Base-by-base conservation (phyloP, 1,140 invertebrate species). In the Trichogramma pretiosum region DNA sequence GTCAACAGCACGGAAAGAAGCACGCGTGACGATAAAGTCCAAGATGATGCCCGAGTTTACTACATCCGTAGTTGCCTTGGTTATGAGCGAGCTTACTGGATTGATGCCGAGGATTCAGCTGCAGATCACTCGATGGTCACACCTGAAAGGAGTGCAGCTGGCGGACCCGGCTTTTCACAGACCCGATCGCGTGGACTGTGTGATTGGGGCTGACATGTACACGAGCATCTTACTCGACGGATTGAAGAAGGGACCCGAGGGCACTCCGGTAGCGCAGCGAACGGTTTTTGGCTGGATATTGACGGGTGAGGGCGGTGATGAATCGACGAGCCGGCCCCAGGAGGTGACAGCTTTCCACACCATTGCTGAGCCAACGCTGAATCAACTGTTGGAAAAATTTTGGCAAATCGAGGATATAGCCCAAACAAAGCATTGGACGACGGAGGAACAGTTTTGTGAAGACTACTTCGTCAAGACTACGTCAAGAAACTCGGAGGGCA, bases 281-380 rank as follows among this genome's bases (percentile, higher is more conserved):
- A 34, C 43, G 5, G 19, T 22, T 2, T 28, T 45, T 22, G 43
- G 43, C 1, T 45, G 43, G 43, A 11, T 45, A 5, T 5, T 45
- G 5, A 35, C 18, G 7, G 21, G 33, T n/a, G n/a, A n/a, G n/a
- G n/a, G n/a, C n/a, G n/a, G n/a, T n/a, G n/a, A n/a, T n/a, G n/a
- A n/a, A n/a, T n/a, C n/a, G n/a, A n/a, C n/a, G n/a, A n/a, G n/a
- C n/a, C n/a, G n/a, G n/a, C n/a, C n/a, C n/a, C n/a, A n/a, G n/a
- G n/a, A n/a, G n/a, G n/a, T n/a, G n/a, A n/a, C n/a, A n/a, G n/a
- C n/a, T n/a, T n/a, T n/a, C n/a, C n/a, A n/a, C n/a, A n/a, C n/a
- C n/a, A n/a, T n/a, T n/a, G n/a, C n/a, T n/a, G n/a, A n/a, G n/a
- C n/a, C n/a, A n/a, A n/a, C n/a, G n/a, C n/a, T n/a, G n/a, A n/a